Evolutionary conservation across 1,140 invertebrate species (phyloP).

Genomic region (Drosophila tsacasi): DNA sequence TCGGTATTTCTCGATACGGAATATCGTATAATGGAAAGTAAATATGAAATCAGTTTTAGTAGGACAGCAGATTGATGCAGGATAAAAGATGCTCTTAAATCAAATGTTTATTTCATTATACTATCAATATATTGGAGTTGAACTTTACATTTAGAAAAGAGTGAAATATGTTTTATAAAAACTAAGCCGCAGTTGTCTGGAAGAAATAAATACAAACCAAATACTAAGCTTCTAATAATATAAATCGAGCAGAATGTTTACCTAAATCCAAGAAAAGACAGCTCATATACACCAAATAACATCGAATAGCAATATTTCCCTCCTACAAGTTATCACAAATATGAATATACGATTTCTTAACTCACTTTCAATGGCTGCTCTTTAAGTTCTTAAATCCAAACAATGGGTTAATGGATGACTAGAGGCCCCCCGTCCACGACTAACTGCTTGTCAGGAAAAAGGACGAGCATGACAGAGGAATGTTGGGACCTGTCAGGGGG

Average conservation of each 20-base stretch:
- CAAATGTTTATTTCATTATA: not conserved
- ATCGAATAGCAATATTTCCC: not conserved
- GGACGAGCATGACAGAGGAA: conserved; percentile 41
- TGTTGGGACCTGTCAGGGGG: conserved; percentile 52
- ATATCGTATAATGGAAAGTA: conserved; percentile 8
- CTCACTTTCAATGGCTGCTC: not conserved
- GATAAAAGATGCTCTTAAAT: not conserved
- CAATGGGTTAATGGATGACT: conserved; percentile 32
- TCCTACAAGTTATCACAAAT: not conserved
- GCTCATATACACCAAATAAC: not conserved
- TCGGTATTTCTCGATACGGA: not conserved
- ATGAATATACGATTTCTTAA: not conserved
- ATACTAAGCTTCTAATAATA: too few species aligned
- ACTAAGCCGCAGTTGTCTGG: too few species aligned
- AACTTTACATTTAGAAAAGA: not conserved
- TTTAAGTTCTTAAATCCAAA: conserved; percentile 36
- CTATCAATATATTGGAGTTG: not conserved
- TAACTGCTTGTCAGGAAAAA: not conserved
- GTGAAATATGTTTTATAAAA: too few species aligned
- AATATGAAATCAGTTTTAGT: conserved; percentile 8
- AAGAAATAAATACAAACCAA: too few species aligned
- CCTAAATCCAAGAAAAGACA: not conserved
- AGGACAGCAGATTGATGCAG: not conserved
- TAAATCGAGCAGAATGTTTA: not conserved
- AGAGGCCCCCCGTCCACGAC: not conserved